Base-by-base conservation (phyloP, 2,113 vertebrate species). In the Pagrus major region DNA sequence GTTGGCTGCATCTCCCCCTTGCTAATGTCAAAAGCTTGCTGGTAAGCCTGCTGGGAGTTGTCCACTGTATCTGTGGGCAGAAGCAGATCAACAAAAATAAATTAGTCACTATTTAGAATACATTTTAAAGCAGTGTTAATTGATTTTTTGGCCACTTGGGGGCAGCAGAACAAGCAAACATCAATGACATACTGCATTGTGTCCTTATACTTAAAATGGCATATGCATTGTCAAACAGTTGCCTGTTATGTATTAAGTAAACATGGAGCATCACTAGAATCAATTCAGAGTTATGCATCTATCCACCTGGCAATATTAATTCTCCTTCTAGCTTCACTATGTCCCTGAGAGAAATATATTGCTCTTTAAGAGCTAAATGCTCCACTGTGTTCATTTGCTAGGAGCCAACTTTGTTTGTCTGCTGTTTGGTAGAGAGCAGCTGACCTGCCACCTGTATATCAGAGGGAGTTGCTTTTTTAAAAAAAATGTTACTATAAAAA, bases 1-100 rank as follows among this genome's bases (percentile, higher is more conserved):
- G 98, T 99, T 82, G 98, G 98, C 86, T 99, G 97, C 98, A 99
- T 99, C 91, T 99, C 97, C 79, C 96, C 96, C 96, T 99, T 99
- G 94, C 98, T 99, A 93, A 99, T 99, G 89, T 99, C 98, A 93
- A 99, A 99, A 21, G 98, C 98, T 93, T 98, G 96, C 90, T 99
- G 97, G 92, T 99, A 99, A 51, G 98, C 96, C 78, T 97, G 92
- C 94, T 99, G 98, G 80, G 98, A 99, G 91, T 95, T 96, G 0
- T 96, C 96, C 94, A 99, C 97, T 0, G 98, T 99, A 88, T 94
- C 98, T 99, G 31, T 23, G 93, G 83, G 33, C 4, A 58, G 14
- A 85, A 73, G 42, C 56, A 59, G 0, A 68, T 2, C 6, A 21
- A 20, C 1, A 64, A 59, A 29, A 49, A 59, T 27, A 46, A n/a